Evolutionary conservation across 2,113 vertebrate species (phyloP), one percentile per base, ranked within the genome.

Genomic region (Rhipidura dahli): DNA sequence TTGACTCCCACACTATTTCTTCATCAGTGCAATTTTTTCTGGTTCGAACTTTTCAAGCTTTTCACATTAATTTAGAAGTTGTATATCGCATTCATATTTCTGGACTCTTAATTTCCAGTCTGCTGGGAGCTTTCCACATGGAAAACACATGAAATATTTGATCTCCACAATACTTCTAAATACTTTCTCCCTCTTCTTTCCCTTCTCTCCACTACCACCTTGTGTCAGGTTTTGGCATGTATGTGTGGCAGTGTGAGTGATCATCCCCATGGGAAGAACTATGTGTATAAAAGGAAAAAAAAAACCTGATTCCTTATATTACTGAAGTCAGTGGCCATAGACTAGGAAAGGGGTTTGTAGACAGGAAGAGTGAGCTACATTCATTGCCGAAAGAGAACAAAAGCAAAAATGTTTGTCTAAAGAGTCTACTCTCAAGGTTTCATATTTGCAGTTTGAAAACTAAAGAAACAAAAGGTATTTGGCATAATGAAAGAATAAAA

Each of bases 181-280:
- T 44, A 23, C 31, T 69, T 83, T 68, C 10, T 0, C 22, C 9
- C 5, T 88, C 12, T 19, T 60, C 15, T 93, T 85, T 88, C n/a
- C 40, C 44, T 93, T 95, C 88, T 88, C 53, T 88, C 68, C 83
- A 83, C 91, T 90, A 96, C 76, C 91, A 95, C 63, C 76, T 96
- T 92, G 71, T 96, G 86, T 76, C 89, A 95, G 79, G 57, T 95
- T 96, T 92, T 65, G 68, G 68, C 1, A 18, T 57, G n/a, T 51
- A 23, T 90, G 21, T 83, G n/a, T 64, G 59, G n/a, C 31, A 64
- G 9, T 21, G 20, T 26, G 18, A 77, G 13, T 1, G 7, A 53
- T 37, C 42, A 50, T 5, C 1, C 3, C 22, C 71, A 64, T 11
- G 68, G 35, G 37, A 79, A 76, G 21, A 50, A 66, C 15, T 31